A percentile compares a stretch with the other conserved stretches of the same genome.
phyloP scores from a whole-genome alignment of 2,113 vertebrate genomes.

The Pongo abelii region DNA sequence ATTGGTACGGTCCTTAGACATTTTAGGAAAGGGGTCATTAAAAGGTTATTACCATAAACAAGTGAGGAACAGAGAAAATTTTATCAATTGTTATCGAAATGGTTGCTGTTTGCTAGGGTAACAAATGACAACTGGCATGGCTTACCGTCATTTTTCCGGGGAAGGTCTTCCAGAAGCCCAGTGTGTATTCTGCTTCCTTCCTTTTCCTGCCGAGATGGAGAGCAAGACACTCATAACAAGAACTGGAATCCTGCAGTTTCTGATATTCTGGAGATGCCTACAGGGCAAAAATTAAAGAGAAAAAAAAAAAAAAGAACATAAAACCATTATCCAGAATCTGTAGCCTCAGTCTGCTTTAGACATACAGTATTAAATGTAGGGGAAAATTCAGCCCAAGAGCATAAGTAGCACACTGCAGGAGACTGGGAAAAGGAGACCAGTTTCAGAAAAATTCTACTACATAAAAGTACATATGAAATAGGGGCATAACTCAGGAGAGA shows the following conservation, averaged over 20 bases:
- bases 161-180: conserved; percentile 97
- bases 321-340: not conserved
- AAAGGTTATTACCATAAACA: not conserved
- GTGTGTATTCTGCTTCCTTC: conserved; percentile 95
- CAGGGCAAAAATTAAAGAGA: conserved; percentile 29
- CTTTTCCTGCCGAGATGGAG: conserved; percentile 91
- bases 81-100: not conserved
- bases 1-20: not conserved
- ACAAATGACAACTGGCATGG: not conserved
- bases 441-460: not conserved
- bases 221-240: conserved; percentile 90
- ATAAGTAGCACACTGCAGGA: not conserved
- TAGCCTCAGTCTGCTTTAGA: not conserved
- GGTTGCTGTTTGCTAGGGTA: not conserved
- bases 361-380: not conserved
- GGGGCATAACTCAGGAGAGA: not conserved
- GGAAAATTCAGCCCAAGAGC: not conserved
- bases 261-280: conserved; percentile 93
- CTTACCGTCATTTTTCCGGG: conserved; percentile 98
- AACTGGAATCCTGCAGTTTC: conserved; percentile 92
- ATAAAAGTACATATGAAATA: not conserved
- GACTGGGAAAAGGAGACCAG: not conserved
- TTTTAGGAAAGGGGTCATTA: not conserved
- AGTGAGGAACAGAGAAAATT: not conserved
- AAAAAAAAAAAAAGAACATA: not conserved